Evolutionary conservation across 2,888 invertebrate species (phyloP).

Genomic region (Drosophila flavopinicola): DNA sequence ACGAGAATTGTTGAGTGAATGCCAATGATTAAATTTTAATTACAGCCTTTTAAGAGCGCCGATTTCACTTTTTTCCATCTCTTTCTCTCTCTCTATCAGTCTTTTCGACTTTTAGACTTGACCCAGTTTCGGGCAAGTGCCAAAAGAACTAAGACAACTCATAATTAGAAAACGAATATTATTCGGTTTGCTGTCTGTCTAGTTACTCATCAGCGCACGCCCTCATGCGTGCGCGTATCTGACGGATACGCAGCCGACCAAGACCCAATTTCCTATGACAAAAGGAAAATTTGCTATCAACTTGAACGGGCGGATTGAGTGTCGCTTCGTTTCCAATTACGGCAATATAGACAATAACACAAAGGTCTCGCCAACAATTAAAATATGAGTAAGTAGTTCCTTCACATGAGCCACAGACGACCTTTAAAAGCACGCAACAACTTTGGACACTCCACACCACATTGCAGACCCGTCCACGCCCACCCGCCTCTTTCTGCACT

Average conservation of each 20-base stretch:
- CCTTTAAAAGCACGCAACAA: slow-evolving; percentile 41
- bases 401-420: slow-evolving; percentile 35
- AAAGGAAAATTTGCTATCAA: slow-evolving; percentile 64
- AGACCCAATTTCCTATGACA: slow-evolving; percentile 72
- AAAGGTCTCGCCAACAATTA: slow-evolving; percentile 44
- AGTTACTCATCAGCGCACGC: slow-evolving; percentile 62
- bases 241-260: slow-evolving; percentile 62
- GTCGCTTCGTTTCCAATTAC: slow-evolving; percentile 51
- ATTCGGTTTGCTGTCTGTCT: slow-evolving; percentile 22
- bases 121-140: slow-evolving; percentile 58
- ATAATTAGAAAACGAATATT: slow-evolving; percentile 62
- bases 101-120: slow-evolving; percentile 56
- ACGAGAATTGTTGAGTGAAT: slow-evolving; percentile 27
- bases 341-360: slow-evolving; percentile 20
- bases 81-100: slow-evolving; percentile 20
- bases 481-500: slow-evolving; percentile 17
- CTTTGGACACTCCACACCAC: slow-evolving; percentile 24
- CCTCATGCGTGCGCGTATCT: slow-evolving; percentile 66
- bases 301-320: slow-evolving; percentile 60
- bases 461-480: slow-evolving; percentile 19
- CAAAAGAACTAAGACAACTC: slow-evolving; percentile 43
- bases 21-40: slow-evolving; percentile 67
- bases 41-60: slow-evolving; percentile 50
- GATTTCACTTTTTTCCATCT: slow-evolving; percentile 71
- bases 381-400: slow-evolving; percentile 42